These are phyloP conservation scores for Euclidia mi DNA, from an alignment of 2,888 invertebrate species.

Conservation along the genomic window DNA sequence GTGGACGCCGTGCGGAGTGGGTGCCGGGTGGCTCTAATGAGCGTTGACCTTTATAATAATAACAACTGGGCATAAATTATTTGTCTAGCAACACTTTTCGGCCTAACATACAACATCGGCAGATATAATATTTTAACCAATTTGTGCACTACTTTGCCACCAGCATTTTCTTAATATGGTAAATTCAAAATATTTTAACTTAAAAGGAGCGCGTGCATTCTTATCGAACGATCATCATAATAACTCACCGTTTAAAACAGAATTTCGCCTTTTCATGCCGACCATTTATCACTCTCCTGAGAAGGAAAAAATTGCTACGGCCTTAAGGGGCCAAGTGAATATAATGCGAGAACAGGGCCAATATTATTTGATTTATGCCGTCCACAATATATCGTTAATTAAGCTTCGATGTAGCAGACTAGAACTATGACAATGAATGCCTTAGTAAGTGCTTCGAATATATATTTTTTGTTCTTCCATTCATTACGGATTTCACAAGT, in stretches of 20 bases:
- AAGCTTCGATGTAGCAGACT: slow-evolving; percentile 58
- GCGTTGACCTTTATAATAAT: too few species aligned
- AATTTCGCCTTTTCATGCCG: slow-evolving; percentile 72
- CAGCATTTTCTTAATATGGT: too few species aligned
- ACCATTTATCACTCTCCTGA: slow-evolving; percentile 76
- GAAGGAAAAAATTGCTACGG: slow-evolving; percentile 76
- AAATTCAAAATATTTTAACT: slow-evolving; percentile 12
- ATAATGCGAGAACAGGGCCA: slow-evolving; percentile 70
- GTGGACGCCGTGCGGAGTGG: too few species aligned
- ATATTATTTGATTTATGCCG: slow-evolving; percentile 74
- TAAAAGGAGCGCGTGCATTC: slow-evolving; percentile 33
- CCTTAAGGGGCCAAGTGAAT: slow-evolving; percentile 71
- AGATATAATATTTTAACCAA: too few species aligned
- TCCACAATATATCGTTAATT: slow-evolving; percentile 65
- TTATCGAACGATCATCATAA: slow-evolving; percentile 53
- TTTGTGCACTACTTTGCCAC: too few species aligned
- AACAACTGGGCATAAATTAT: too few species aligned
- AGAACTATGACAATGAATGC: slow-evolving; percentile 30
- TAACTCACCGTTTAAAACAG: slow-evolving; percentile 68
- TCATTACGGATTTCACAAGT: not conserved
- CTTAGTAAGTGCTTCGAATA: slow-evolving; percentile 5
- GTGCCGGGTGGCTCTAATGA: too few species aligned
- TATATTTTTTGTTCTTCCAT: slow-evolving; percentile 18
- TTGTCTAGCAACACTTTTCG: too few species aligned
- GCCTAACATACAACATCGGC: too few species aligned